phyloP scores from a whole-genome alignment of 2,113 vertebrate species.

The Nestor notabilis region DNA sequence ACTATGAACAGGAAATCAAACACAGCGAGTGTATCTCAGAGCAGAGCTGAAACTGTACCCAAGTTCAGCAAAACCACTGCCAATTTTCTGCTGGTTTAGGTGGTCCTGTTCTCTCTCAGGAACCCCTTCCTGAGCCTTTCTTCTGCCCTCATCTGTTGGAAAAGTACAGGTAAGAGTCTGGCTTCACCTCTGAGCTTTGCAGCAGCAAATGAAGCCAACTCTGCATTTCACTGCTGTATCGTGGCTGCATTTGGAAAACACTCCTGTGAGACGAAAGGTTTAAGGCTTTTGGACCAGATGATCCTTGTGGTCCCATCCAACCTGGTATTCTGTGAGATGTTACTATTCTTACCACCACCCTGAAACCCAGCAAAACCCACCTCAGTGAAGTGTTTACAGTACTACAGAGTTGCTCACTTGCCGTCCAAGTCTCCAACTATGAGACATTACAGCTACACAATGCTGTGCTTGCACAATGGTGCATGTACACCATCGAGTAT shows the following conservation, averaged over 20 bases:
- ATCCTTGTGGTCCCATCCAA: neutral
- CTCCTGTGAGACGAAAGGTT: neutral
- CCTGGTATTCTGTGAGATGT: neutral
- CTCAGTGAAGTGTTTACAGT: neutral
- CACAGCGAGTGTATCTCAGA: fast-evolving
- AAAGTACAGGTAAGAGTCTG: neutral
- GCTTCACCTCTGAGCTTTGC: neutral
- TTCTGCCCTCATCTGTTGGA: neutral
- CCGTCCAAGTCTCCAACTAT: neutral
- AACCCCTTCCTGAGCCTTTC: neutral
- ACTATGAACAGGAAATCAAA: neutral
- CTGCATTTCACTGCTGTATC: no score
- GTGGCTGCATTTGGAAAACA: neutral
- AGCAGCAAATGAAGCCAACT: neutral
- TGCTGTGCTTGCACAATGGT: neutral
- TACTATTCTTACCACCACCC: neutral
- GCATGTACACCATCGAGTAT: fast-evolving
- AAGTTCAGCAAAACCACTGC: neutral
- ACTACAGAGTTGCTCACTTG: neutral
- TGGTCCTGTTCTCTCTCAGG: neutral
- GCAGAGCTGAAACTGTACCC: neutral
- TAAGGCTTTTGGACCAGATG: neutral
- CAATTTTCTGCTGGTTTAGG: neutral
- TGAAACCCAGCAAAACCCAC: neutral
- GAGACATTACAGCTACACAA: neutral